Base-by-base conservation (phyloP, 2,888 invertebrate genomes). In the Uloborus plumipes region DNA sequence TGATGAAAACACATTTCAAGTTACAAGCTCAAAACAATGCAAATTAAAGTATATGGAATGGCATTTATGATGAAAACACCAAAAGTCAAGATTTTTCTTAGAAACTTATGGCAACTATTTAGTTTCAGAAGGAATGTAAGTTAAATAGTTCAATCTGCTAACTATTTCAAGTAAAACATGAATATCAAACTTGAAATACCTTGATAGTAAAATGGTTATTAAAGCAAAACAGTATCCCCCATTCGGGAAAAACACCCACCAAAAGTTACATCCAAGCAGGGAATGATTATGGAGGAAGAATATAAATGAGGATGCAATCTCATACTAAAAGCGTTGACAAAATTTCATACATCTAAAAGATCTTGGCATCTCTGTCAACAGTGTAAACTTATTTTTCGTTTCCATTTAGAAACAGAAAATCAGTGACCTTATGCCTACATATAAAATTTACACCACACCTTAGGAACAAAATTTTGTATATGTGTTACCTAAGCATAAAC, bases 341-440 rank as follows among this genome's bases (percentile, higher is more conserved):
- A 70, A 69, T 18, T 15, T 47, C 47, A 69, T 70, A 75, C 59
- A 51, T 61, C 49, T 26, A 65, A 62, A 9, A 64, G 18, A 55
- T 55, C 55, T 61, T 81, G 80, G 80, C 80, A 81, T 81, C 80
- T 79, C 78, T 70, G 80, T 81, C 69, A 81, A 81, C 31, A 73
- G 39, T 55, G 49, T 39, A 77, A 47, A 55, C 22, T 31, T 22
- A 62, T 39, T 64, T 53, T 79, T 66, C 72, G 66, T 14, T 59
- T 81, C 75, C 70, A 31, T 74, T 70, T 70, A 64, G 59, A 64
- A 73, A 74, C 59, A 51, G 62, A 75, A 64, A 39, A 39, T 39
- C 39, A 22, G 80, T 70, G 80, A 81, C 58, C 80, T 80, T 66
- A 67, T 51, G 62, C 73, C 79, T 70, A 70, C 80, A 70, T 50